Conservation (phyloP, 2,888 invertebrate genomes). For the Ecdyonurus torrentis region DNA sequence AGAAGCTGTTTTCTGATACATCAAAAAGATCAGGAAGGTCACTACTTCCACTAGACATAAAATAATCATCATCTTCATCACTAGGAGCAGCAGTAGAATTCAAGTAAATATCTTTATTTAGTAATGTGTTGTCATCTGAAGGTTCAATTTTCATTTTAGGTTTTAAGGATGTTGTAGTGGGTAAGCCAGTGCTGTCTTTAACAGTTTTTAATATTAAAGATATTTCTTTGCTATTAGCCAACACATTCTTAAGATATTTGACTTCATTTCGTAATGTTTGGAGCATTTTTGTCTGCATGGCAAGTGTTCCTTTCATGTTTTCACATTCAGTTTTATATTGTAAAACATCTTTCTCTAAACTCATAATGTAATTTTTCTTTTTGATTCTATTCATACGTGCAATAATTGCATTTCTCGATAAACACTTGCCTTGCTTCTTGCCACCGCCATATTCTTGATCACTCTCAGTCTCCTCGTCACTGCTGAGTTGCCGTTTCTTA, state of each 20-base stretch:
- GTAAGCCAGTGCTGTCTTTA: conserved; percentile 23
- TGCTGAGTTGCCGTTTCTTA: neutral
- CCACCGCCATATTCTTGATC: neutral
- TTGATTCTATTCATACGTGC: conserved; percentile 42
- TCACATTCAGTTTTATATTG: conserved; percentile 29
- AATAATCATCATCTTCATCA: neutral
- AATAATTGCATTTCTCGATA: conserved; percentile 38
- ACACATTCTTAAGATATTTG: conserved; percentile 33
- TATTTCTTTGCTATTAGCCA: conserved; percentile 36
- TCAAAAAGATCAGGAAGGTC: neutral
- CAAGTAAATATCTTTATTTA: neutral
- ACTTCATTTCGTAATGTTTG: conserved; percentile 34
- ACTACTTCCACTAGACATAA: neutral
- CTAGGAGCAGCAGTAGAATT: neutral
- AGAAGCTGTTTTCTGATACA: neutral
- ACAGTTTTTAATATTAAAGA: conserved; percentile 31
- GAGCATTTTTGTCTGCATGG: conserved; percentile 30
- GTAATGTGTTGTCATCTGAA: neutral
- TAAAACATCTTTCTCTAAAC: conserved; percentile 33
- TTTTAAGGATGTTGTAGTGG: conserved; percentile 22
- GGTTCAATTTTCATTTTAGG: conserved; percentile 14
- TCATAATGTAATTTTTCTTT: conserved; percentile 40
- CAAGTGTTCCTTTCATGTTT: conserved; percentile 29
- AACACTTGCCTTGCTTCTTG: conserved; percentile 20
- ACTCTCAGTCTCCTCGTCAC: neutral